Percentiles rank a stretch among this genome's conserved stretches.
Conservation (phyloP, 1,140 invertebrate species). For the Nasonia giraulti region DNA sequence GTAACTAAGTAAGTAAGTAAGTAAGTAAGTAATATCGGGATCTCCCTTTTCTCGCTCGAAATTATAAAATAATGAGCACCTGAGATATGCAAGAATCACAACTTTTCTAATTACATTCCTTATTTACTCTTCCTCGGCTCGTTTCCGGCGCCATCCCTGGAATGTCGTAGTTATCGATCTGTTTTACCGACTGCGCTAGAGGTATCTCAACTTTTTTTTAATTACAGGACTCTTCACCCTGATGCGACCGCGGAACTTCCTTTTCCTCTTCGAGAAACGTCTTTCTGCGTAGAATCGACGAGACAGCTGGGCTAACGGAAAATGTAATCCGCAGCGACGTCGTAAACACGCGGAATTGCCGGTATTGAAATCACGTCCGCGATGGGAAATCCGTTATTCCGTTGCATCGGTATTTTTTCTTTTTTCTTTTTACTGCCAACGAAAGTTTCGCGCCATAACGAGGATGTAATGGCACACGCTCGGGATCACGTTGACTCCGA, state of each 20-base stretch:
- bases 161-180: slow-evolving; percentile 9
- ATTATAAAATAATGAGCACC: slow-evolving; percentile 15
- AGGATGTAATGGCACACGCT: slow-evolving; percentile 29
- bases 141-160: not conserved
- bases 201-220: too few relatives aligned
- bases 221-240: too few relatives aligned
- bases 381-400: not conserved
- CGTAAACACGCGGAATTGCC: too few relatives aligned
- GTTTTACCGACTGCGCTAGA: not conserved
- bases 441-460: slow-evolving; percentile 1
- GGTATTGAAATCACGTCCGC: not conserved
- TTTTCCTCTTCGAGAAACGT: not conserved
- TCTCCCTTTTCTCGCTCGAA: not conserved
- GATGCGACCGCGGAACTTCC: too few relatives aligned
- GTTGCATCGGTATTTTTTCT: not conserved
- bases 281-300: too few relatives aligned
- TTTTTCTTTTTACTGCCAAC: not conserved
- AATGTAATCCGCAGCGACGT: not conserved
- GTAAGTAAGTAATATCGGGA: not conserved
- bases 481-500: slow-evolving; percentile 11
- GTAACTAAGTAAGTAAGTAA: not conserved
- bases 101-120: slow-evolving; percentile 18
- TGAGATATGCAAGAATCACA: slow-evolving; percentile 7
- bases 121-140: not conserved
- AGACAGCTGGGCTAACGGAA: not conserved